Base-by-base conservation (phyloP, 2,888 invertebrate genomes). In the Lithosia quadra region DNA sequence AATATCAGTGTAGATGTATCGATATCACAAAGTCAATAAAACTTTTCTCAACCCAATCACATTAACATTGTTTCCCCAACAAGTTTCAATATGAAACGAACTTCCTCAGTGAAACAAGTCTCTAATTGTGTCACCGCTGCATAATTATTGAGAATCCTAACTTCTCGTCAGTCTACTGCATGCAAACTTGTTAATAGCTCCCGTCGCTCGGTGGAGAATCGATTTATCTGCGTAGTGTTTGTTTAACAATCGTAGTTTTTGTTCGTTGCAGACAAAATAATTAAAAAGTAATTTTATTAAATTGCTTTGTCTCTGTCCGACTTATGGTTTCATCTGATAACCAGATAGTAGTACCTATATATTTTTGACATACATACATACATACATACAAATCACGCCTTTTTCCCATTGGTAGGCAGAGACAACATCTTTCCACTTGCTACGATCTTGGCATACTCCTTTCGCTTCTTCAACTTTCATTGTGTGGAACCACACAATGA, bases 191-290 rank as follows among this genome's bases (percentile, higher is more conserved):
- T 4, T 60, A 39, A 60, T 24, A 39, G 39, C 39, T 39, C 39
- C 36, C 8, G 13, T 39, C 24, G 15, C 39, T 39, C 15, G 60
- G 15, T 15, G 18, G 36, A n/a, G 39, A 24, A 39, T 60, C 22
- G 39, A 39, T 60, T 60, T 60, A 39, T 60, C 43, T 18, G 18
- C n/a, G 8, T n/a, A 49, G 49, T 49, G 49, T n/a, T 49, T 49
- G n/a, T 49, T 49, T n/a, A 49, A 49, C n/a, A n/a, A 43, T 18
- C n/a, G 49, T 9, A 2, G 9, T n/a, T n/a, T 49, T n/a, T n/a
- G 8, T n/a, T 49, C n/a, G 7, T n/a, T 18, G 9, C 18, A n/a
- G n/a, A 49, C n/a, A n/a, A 49, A 49, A 43, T 7, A 43, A 8
- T 49, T 15, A 18, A 1, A 49, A 49, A 18, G 1, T 7, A 43